Base-by-base conservation (phyloP, 37 sponge, comb jelly and placozoan genomes). In the Spongia lamella region DNA sequence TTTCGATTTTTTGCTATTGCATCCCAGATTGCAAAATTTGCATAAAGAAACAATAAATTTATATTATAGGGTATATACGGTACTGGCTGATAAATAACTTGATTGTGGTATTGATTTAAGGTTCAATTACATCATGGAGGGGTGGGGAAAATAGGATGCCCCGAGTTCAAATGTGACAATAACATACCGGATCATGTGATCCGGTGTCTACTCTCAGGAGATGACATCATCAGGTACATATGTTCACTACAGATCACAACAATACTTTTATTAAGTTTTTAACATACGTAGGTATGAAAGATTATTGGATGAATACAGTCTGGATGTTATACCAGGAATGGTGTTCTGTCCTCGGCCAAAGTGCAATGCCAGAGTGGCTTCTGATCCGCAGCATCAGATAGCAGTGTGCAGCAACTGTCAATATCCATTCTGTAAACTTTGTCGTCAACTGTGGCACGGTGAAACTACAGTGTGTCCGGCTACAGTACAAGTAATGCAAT, bases 341-440 rank as follows among this genome's bases (percentile, higher is more conserved):
- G 89, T 89, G 56, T 89, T 78, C 52, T 89, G 89, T 60, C 89
- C 89, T 6, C 38, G 89, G 21, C 66, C 68, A 1, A 37, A 51
- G 26, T 89, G 89, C 39, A 52, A 61, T 3, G 51, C 74, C 26
- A 73, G 89, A 21, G 66, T 75, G 0, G 26, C 79, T 21, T 89
- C 89, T n/a, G 84, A 89, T 13, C 84, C 84, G 22, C 61, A 79
- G 20, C 71, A 78, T 20, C 52, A 40, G 16, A 56, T 89, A 26
- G 89, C 80, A 0, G 34, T 83, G 49, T 89, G 89, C 22, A 40
- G 35, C 0, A 2, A 7, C n/a, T 89, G 89, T 55, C 13, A 50
- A 6, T 83, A 79, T 37, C 89, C 89, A 31, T 89, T 89, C 70
- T 89, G 89, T 61, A 89, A 83, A 53, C 22, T 22, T 3, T 89